Conservation (phyloP, 2,113 vertebrate species). For the rat (Rattus norvegicus) region DNA sequence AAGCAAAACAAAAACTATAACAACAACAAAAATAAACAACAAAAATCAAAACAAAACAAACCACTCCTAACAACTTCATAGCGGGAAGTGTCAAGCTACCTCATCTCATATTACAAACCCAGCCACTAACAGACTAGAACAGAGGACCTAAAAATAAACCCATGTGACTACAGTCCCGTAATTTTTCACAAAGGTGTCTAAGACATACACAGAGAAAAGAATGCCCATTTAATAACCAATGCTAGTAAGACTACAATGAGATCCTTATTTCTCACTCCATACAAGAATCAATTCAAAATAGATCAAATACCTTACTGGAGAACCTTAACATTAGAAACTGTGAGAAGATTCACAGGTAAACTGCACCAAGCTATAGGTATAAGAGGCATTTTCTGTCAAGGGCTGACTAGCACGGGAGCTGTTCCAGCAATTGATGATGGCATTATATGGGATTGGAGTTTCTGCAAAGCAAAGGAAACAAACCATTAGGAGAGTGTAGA, state of each 20-base stretch:
- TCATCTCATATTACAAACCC: neutral
- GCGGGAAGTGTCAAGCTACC: neutral
- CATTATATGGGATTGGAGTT: neutral
- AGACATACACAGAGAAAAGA: neutral
- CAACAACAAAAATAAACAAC: too few relatives aligned
- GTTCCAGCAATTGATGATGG: neutral
- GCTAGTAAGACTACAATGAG: neutral
- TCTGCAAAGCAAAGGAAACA: neutral
- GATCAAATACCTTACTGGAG: neutral
- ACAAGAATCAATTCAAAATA: neutral
- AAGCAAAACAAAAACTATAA: neutral
- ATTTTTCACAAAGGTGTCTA: neutral
- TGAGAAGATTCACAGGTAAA: neutral
- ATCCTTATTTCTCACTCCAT: neutral
- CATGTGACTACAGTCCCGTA: neutral
- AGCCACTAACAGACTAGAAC: neutral
- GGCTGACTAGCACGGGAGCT: neutral
- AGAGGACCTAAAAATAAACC: neutral
- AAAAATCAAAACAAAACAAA: neutral
- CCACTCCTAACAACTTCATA: neutral
- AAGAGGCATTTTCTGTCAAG: neutral
- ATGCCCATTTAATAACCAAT: neutral
- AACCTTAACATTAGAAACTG: neutral
- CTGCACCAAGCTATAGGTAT: neutral
- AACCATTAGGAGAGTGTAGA: neutral